phyloP scores from a whole-genome alignment of 2,888 invertebrate species.

The Heliconius sara region DNA sequence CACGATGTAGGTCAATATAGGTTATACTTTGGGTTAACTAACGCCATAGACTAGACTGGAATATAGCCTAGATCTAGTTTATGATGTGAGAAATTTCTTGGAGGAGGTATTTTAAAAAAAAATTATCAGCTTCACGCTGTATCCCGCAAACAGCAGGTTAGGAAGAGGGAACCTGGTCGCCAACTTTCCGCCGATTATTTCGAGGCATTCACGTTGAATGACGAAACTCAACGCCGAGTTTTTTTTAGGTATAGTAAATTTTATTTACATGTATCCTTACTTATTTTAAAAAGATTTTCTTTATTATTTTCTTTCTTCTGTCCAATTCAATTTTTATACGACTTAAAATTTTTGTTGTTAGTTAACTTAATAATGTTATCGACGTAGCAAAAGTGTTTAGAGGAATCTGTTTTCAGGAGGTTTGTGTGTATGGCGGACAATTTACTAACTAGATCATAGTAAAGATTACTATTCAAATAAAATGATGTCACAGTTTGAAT shows the following conservation, averaged over 20 bases:
- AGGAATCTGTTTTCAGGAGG: neutral
- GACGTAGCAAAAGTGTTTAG: neutral
- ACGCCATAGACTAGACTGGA: constrained; percentile 42
- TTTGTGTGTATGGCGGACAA: neutral
- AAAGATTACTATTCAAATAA: too few species aligned
- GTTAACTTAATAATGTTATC: neutral
- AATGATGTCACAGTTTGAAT: too few species aligned
- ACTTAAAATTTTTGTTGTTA: too few species aligned
- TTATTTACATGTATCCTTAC: neutral
- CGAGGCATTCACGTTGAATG: too few species aligned
- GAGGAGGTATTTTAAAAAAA: constrained; percentile 20
- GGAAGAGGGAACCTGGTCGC: too few species aligned
- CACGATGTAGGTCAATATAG: constrained; percentile 45
- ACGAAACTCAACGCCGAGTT: too few species aligned
- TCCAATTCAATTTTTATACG: too few species aligned
- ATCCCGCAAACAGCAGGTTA: too few species aligned
- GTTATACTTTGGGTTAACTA: constrained; percentile 43
- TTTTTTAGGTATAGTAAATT: neutral
- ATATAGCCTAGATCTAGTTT: constrained; percentile 18
- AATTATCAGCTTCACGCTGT: too few species aligned
- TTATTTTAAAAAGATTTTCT: neutral
- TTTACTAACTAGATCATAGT: neutral
- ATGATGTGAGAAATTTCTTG: constrained; percentile 26
- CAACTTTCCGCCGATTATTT: too few species aligned
- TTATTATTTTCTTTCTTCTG: too few species aligned